phyloP scores from a whole-genome alignment of 2,888 invertebrate genomes.

The Cacoxenus indagator region DNA sequence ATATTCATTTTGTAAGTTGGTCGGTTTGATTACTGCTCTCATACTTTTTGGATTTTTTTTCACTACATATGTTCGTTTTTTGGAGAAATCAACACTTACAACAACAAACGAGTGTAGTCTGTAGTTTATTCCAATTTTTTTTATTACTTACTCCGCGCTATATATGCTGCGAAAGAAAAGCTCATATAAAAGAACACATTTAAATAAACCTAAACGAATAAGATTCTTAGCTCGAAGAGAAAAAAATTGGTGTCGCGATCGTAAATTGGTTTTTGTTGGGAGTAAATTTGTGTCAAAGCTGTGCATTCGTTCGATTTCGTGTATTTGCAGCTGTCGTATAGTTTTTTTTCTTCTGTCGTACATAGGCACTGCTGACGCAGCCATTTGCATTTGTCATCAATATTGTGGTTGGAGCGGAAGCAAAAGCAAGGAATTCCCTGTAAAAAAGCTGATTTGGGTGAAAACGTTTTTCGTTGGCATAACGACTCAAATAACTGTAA shows the following conservation, averaged over 20 bases:
- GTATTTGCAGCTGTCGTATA: not conserved
- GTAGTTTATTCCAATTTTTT: not conserved
- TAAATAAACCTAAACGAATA: not conserved
- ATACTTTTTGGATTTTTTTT: not conserved
- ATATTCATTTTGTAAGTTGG: slow-evolving; percentile 10
- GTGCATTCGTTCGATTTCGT: not conserved
- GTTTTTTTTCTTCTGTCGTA: not conserved
- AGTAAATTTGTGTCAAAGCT: slow-evolving; percentile 18
- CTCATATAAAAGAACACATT: not conserved
- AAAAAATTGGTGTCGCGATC: slow-evolving; percentile 12
- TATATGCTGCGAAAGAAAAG: not conserved
- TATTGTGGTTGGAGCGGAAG: not conserved
- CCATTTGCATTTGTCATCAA: not conserved
- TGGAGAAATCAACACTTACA: slow-evolving; percentile 4
- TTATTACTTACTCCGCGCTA: no score
- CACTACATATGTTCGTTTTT: not conserved
- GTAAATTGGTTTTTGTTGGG: not conserved
- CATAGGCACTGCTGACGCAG: not conserved
- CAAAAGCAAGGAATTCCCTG: not conserved
- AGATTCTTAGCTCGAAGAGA: not conserved
- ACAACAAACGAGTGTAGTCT: not conserved
- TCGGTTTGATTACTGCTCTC: not conserved
- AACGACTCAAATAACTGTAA: slow-evolving; percentile 18
- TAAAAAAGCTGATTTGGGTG: not conserved
- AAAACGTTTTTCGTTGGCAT: slow-evolving; percentile 9